These are phyloP conservation scores for Macrobrachium rosenbergii DNA, from an alignment of 1,140 invertebrate genomes.

Conservation along the genomic window DNA sequence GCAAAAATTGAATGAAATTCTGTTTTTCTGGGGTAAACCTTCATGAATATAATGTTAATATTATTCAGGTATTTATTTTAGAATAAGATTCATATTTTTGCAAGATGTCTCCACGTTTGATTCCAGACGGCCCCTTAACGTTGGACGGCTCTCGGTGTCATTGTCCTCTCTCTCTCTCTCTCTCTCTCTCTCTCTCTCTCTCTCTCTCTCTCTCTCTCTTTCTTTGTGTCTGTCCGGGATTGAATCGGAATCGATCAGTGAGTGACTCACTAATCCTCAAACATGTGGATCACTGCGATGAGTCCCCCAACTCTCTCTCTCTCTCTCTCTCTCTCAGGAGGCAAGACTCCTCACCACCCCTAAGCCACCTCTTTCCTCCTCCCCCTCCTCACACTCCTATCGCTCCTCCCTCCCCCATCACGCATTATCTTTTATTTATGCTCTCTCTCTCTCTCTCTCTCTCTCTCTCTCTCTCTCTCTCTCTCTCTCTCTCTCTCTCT, in stretches of 20 bases:
- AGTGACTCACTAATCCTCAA: not conserved
- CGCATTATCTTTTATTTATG: not conserved
- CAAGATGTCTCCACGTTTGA: too few species aligned
- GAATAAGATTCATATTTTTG: too few species aligned
- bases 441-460: not conserved
- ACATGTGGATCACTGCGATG: not conserved
- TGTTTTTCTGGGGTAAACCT: too few species aligned
- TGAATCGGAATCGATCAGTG: not conserved
- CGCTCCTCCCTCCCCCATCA: not conserved
- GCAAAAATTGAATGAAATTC: too few species aligned
- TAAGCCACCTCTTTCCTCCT: not conserved
- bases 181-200: constrained; percentile 15
- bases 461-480: not conserved
- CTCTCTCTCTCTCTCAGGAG: not conserved
- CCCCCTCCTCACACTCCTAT: not conserved
- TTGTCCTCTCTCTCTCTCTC: not conserved
- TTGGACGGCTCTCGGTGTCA: too few species aligned
- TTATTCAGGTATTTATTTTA: too few species aligned
- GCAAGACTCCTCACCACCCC: not conserved
- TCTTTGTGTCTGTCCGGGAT: not conserved
- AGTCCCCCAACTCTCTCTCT: not conserved
- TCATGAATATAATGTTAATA: too few species aligned
- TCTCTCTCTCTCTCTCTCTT: constrained; percentile 12
- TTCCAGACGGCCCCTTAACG: too few species aligned
- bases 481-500: not conserved